phyloP scores from a whole-genome alignment of 2,797 vertebrate genomes.

The Ibycter americanus region DNA sequence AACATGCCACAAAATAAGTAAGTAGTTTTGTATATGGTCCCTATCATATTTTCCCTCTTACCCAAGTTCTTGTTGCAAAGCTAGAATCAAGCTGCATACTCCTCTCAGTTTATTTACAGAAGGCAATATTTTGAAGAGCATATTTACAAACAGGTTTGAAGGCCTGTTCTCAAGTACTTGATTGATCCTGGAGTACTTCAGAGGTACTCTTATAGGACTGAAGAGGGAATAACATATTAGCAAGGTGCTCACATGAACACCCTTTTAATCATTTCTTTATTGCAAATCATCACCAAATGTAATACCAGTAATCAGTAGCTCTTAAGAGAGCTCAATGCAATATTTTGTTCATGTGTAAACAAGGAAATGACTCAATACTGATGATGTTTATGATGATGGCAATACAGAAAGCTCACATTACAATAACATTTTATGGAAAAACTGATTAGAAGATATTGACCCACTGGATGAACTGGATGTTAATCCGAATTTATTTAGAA shows the following conservation, averaged over 20 bases:
- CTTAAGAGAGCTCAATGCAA: not conserved
- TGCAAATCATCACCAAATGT: not conserved
- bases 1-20: not conserved
- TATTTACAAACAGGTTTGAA: not conserved
- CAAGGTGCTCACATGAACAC: not conserved
- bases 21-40: not conserved
- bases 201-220: not conserved
- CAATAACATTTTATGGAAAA: not conserved
- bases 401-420: not conserved
- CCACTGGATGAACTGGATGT: not conserved
- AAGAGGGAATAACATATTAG: not conserved
- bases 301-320: not conserved
- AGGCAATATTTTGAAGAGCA: not conserved
- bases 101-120: not conserved
- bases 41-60: not conserved
- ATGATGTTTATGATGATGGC: not conserved
- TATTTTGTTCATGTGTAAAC: not conserved
- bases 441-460: not conserved
- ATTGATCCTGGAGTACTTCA: slow-evolving; percentile 9
- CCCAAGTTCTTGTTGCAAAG: not conserved
- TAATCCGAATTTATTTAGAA: not conserved
- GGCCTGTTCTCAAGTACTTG: not conserved
- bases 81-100: not conserved
- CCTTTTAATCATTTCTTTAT: not conserved
- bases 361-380: not conserved